These are phyloP conservation scores for Brachyalestes nurse DNA, from an alignment of 2,797 vertebrate species.

Conservation along the genomic window DNA sequence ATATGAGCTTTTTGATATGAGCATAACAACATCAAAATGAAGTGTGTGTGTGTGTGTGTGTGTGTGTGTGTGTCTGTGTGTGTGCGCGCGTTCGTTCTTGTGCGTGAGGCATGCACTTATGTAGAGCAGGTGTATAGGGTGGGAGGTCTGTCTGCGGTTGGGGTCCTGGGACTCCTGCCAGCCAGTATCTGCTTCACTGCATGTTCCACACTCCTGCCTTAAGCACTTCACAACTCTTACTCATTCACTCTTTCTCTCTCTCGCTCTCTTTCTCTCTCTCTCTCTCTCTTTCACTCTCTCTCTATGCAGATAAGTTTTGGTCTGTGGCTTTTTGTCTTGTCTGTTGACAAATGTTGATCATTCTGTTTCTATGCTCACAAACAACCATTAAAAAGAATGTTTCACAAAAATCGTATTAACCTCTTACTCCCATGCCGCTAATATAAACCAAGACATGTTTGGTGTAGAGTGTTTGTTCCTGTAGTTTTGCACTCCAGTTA, in stretches of 20 bases:
- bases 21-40: slow-evolving; percentile 30
- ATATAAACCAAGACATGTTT: too few relatives aligned
- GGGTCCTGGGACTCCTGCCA: slow-evolving; percentile 52
- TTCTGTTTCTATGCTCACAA: neutral
- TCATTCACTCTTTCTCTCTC: slow-evolving; percentile 27
- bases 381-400: slow-evolving; percentile 11
- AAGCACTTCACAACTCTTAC: slow-evolving; percentile 23
- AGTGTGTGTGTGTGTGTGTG: slow-evolving; percentile 43
- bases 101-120: slow-evolving; percentile 35
- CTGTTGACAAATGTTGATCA: neutral
- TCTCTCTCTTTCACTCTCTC: slow-evolving; percentile 7
- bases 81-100: too few relatives aligned
- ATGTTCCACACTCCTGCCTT: slow-evolving; percentile 36
- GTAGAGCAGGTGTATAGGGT: slow-evolving; percentile 73
- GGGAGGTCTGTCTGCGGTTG: slow-evolving; percentile 63
- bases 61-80: neutral
- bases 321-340: neutral
- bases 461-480: too few relatives aligned
- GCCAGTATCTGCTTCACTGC: slow-evolving; percentile 42
- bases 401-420: too few relatives aligned
- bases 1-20: neutral
- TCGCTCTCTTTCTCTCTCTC: slow-evolving; percentile 10
- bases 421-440: too few relatives aligned
- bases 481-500: too few relatives aligned
- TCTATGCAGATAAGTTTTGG: too few relatives aligned